phyloP scores from a whole-genome alignment of 2,888 invertebrate genomes.

The Drosophila infuscata region DNA sequence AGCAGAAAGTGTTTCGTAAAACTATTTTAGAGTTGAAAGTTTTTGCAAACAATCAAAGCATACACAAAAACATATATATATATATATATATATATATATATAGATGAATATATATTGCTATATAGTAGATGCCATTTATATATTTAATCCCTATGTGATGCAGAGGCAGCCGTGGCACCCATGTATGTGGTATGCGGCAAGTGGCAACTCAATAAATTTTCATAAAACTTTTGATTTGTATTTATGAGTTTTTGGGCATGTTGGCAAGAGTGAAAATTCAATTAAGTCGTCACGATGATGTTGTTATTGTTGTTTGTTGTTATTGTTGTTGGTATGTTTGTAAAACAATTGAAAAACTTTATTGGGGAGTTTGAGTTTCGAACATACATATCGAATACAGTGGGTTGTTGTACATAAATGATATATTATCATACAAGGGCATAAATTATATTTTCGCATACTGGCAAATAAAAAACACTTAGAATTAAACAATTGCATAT shows the following conservation, averaged over 20 bases:
- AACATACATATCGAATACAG: slow-evolving; percentile 37
- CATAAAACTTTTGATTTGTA: slow-evolving; percentile 81
- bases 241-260: slow-evolving; percentile 67
- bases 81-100: background rate
- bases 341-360: slow-evolving; percentile 81
- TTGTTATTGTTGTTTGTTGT: slow-evolving; percentile 14
- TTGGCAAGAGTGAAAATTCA: slow-evolving; percentile 57
- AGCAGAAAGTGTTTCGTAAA: slow-evolving; percentile 48
- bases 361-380: slow-evolving; percentile 56
- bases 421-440: slow-evolving; percentile 76
- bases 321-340: slow-evolving; percentile 50
- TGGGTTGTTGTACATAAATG: slow-evolving; percentile 41
- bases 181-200: slow-evolving; percentile 34
- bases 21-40: slow-evolving; percentile 49
- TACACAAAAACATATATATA: slow-evolving; percentile 2
- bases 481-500: slow-evolving; percentile 51
- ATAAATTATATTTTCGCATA: slow-evolving; percentile 65
- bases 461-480: slow-evolving; percentile 63
- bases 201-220: slow-evolving; percentile 72
- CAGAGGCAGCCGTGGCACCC: slow-evolving; percentile 6
- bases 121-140: slow-evolving; percentile 10
- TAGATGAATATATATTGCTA: background rate
- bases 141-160: slow-evolving; percentile 33
- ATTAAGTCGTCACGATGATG: slow-evolving; percentile 47
- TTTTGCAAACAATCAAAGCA: slow-evolving; percentile 49